phyloP scores from a whole-genome alignment of 2,797 vertebrate genomes.

The Rhinatrema bivittatum region DNA sequence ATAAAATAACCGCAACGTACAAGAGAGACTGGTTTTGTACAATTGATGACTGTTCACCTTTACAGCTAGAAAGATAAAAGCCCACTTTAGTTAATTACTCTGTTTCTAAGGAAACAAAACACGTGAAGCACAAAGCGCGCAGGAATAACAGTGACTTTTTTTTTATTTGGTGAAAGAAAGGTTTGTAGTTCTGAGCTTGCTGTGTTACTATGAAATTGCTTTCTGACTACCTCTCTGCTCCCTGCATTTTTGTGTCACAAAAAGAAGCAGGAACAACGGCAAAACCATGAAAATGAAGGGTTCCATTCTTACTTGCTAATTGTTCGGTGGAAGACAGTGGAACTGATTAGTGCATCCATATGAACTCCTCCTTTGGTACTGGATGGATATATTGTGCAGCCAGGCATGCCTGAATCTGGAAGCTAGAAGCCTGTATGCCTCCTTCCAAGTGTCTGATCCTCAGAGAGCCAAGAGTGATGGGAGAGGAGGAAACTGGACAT shows the following conservation, averaged over 20 bases:
- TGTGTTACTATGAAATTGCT: constrained; percentile 64
- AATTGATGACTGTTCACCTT: constrained; percentile 27
- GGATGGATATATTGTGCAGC: too few species aligned
- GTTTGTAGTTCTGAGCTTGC: constrained; percentile 68
- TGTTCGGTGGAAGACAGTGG: constrained; percentile 33
- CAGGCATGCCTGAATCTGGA: too few species aligned
- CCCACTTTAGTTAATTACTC: constrained; percentile 44
- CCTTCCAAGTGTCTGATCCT: too few species aligned
- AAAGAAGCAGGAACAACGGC: constrained; percentile 63
- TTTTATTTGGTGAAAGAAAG: constrained; percentile 68
- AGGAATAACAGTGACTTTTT: constrained; percentile 68
- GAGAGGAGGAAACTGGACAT: too few species aligned
- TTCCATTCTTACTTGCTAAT: constrained; percentile 52
- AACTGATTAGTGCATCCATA: constrained; percentile 9
- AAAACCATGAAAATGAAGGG: constrained; percentile 61
- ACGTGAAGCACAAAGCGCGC: constrained; percentile 55
- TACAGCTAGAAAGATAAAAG: constrained; percentile 37
- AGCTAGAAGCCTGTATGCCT: too few species aligned
- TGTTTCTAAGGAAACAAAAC: constrained; percentile 70
- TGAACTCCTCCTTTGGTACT: too few species aligned
- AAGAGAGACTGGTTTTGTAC: constrained; percentile 12
- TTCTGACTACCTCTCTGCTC: constrained; percentile 66
- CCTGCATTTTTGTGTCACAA: constrained; percentile 70
- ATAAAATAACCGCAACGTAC: too few species aligned
- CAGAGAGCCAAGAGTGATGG: too few species aligned